A percentile compares a stretch with the other conserved stretches of the same genome.
Evolutionary conservation across 2,888 invertebrate genomes (phyloP).

Genomic region (Drosophila nr. perissopoda): DNA sequence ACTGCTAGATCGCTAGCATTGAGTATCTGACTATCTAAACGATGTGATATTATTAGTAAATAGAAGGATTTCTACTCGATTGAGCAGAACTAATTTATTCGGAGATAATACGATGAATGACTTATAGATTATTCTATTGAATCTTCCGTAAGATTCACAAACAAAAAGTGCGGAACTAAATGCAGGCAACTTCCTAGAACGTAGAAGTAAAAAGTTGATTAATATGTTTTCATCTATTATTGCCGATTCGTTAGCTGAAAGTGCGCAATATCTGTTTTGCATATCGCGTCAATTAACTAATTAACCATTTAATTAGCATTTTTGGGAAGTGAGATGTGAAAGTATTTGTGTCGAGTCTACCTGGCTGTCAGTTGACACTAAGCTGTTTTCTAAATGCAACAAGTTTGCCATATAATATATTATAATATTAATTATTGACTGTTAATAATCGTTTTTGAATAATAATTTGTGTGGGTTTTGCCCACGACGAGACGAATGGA

Average conservation of each 20-base stretch:
- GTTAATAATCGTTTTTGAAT: constrained; percentile 24
- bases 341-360: not conserved
- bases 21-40: not conserved
- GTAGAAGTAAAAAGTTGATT: not conserved
- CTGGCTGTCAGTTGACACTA: constrained; percentile 27
- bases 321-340: not conserved
- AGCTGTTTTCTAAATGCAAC: constrained; percentile 15
- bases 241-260: not conserved
- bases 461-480: constrained; percentile 33
- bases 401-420: constrained; percentile 19
- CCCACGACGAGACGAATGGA: constrained; percentile 12
- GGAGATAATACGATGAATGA: not conserved
- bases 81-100: not conserved
- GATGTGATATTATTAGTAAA: not conserved
- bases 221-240: not conserved
- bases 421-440: constrained; percentile 2
- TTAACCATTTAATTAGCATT: constrained; percentile 28
- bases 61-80: not conserved
- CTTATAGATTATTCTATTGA: not conserved
- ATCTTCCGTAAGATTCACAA: not conserved
- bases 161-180: not conserved
- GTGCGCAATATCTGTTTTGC: constrained; percentile 20
- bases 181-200: constrained; percentile 1
- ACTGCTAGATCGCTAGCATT: not conserved
- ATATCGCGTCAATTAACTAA: constrained; percentile 14